A percentile compares a stretch with the other conserved stretches of the same genome.
These are phyloP conservation scores for Trichopria drosophilae DNA, from an alignment of 2,888 invertebrate species.

Conservation along the genomic window DNA sequence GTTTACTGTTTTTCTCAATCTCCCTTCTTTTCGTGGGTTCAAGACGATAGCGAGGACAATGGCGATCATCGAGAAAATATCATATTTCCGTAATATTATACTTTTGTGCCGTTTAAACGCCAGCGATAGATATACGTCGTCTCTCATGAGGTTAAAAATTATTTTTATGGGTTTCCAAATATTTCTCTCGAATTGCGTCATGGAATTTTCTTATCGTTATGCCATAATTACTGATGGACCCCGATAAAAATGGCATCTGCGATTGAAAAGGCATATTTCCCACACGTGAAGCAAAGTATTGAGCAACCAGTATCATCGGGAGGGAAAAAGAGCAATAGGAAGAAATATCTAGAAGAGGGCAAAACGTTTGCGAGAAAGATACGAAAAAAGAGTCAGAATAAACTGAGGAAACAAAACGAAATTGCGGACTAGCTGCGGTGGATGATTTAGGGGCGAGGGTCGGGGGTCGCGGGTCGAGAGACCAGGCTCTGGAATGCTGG, in stretches of 20 bases:
- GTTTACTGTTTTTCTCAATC: conserved; percentile 12
- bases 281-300: conserved; percentile 18
- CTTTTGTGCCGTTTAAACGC: conserved; percentile 54
- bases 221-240: too few relatives aligned
- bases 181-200: too few relatives aligned
- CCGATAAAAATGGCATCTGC: too few relatives aligned
- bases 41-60: conserved; percentile 44
- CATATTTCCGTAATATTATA: conserved; percentile 57
- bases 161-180: too few relatives aligned
- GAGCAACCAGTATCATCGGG: conserved; percentile 1
- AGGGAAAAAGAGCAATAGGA: conserved; percentile 20
- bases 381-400: conserved; percentile 23
- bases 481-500: conserved; percentile 51
- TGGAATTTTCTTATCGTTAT: too few relatives aligned
- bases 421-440: conserved; percentile 56
- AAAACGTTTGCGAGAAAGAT: conserved; percentile 8
- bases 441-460: conserved; percentile 58
- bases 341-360: conserved; percentile 31
- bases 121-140: too few relatives aligned
- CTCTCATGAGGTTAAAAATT: too few relatives aligned
- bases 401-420: conserved; percentile 55
- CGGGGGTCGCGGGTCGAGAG: conserved; percentile 51
- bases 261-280: too few relatives aligned
- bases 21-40: conserved; percentile 5
- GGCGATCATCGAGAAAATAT: conserved; percentile 57